phyloP scores from a whole-genome alignment of 2,797 vertebrate genomes.

The Oryzias dopingdopingensis region DNA sequence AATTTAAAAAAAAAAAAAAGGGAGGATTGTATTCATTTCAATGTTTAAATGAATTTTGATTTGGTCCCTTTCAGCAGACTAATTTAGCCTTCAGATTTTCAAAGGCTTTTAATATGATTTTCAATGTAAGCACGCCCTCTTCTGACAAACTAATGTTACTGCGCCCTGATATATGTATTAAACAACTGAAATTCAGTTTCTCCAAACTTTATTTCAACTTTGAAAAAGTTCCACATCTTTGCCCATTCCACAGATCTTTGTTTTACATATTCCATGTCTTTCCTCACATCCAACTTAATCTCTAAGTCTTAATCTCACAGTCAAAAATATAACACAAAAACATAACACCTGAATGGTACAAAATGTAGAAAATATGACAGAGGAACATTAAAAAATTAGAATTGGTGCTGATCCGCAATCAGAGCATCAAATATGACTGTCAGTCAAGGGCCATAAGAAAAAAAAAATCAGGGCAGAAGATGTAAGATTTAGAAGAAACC shows the following conservation, averaged over 20 bases:
- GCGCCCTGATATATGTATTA: not conserved
- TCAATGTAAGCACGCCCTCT: constrained; percentile 43
- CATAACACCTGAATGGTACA: constrained; percentile 37
- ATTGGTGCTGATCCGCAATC: constrained; percentile 41
- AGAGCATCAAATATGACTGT: constrained; percentile 52
- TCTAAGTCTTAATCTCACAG: constrained; percentile 65
- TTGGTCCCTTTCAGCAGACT: constrained; percentile 1
- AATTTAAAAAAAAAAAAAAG: too few species aligned
- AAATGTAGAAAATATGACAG: constrained; percentile 63
- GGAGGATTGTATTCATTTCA: too few species aligned
- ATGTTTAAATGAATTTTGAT: constrained; percentile 4
- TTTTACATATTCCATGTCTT: constrained; percentile 44
- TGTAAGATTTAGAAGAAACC: constrained; percentile 16
- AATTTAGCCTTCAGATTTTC: not conserved
- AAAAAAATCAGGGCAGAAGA: constrained; percentile 47
- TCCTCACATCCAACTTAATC: constrained; percentile 55
- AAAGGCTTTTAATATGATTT: not conserved
- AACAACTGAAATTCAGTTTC: constrained; percentile 23
- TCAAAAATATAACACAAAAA: constrained; percentile 49
- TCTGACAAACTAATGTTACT: constrained; percentile 28
- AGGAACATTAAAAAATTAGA: constrained; percentile 35
- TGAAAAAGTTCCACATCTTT: constrained; percentile 45
- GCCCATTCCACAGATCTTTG: constrained; percentile 40
- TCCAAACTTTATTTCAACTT: constrained; percentile 72
- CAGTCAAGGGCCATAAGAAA: constrained; percentile 35